phyloP scores from a whole-genome alignment of 2,797 vertebrate species.

The Selene dorsalis region DNA sequence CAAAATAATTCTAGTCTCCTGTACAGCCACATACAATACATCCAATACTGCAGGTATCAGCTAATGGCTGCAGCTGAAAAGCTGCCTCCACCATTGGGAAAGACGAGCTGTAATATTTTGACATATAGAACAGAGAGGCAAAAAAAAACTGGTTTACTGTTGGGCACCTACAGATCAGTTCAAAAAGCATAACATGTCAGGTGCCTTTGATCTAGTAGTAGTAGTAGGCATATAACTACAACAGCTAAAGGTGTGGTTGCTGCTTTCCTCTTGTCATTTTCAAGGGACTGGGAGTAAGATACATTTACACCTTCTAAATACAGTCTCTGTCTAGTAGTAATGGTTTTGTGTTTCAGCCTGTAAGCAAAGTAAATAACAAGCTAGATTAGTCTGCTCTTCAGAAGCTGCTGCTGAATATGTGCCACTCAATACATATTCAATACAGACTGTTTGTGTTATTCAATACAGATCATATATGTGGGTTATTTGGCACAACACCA shows the following conservation, averaged over 20 bases:
- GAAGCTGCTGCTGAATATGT: not conserved
- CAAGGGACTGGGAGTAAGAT: not conserved
- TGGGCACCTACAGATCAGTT: not conserved
- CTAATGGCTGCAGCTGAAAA: not conserved
- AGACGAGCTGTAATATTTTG: not conserved
- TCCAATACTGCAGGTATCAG: not conserved
- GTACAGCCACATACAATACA: not conserved
- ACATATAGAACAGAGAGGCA: not conserved
- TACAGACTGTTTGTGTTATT: constrained; percentile 18
- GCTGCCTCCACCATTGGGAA: not conserved
- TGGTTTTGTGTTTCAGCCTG: not conserved
- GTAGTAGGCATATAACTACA: not conserved
- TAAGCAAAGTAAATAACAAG: constrained; percentile 6
- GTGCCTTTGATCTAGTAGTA: not conserved
- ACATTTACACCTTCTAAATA: not conserved
- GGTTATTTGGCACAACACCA: constrained; percentile 23
- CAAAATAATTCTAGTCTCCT: not conserved
- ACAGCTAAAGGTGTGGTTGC: not conserved
- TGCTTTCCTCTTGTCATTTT: not conserved
- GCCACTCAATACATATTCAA: constrained; percentile 11
- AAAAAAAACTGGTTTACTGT: not conserved
- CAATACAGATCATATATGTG: constrained; percentile 14
- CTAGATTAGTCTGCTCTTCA: not conserved
- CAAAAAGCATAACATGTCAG: not conserved
- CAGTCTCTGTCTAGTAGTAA: not conserved